Conservation (phyloP, 1,140 invertebrate genomes). For the Leptinotarsa lineolata region DNA sequence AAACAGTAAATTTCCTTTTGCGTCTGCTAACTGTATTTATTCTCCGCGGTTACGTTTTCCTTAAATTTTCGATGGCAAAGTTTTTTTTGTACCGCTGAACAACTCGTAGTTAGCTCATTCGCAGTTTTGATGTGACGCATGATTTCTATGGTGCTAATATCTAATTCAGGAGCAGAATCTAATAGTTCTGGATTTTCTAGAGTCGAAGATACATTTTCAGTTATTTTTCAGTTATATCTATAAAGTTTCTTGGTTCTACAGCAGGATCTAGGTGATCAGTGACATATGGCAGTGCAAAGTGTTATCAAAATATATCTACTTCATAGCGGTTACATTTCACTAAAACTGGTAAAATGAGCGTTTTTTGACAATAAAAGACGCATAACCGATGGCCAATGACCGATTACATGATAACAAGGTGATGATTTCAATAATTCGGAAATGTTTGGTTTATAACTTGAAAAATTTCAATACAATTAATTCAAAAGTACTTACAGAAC, state of each 20-base stretch:
- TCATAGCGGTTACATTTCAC: too few relatives aligned
- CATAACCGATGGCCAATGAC: too few relatives aligned
- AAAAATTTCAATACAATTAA: background rate
- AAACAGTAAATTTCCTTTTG: slow-evolving; percentile 30
- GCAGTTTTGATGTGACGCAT: background rate
- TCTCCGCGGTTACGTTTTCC: slow-evolving; percentile 17
- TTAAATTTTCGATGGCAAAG: slow-evolving; percentile 26
- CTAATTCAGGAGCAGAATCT: slow-evolving; percentile 24
- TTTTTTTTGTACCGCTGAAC: slow-evolving; percentile 23
- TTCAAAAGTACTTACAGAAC: slow-evolving; percentile 66
- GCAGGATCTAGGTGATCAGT: too few relatives aligned
- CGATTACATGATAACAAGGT: too few relatives aligned
- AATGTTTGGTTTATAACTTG: slow-evolving; percentile 9
- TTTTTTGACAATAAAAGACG: too few relatives aligned
- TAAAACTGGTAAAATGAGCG: too few relatives aligned
- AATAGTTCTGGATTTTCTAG: slow-evolving; percentile 30
- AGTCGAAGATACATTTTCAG: background rate
- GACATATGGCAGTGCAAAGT: too few relatives aligned
- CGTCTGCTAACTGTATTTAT: slow-evolving; percentile 20
- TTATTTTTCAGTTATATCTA: too few relatives aligned
- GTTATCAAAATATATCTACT: too few relatives aligned
- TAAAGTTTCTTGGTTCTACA: too few relatives aligned
- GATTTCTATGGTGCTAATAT: slow-evolving; percentile 27
- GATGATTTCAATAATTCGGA: background rate
- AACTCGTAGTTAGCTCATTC: slow-evolving; percentile 28